Base-by-base conservation (phyloP, 1,140 invertebrate species). In the Solenopsis invicta region DNA sequence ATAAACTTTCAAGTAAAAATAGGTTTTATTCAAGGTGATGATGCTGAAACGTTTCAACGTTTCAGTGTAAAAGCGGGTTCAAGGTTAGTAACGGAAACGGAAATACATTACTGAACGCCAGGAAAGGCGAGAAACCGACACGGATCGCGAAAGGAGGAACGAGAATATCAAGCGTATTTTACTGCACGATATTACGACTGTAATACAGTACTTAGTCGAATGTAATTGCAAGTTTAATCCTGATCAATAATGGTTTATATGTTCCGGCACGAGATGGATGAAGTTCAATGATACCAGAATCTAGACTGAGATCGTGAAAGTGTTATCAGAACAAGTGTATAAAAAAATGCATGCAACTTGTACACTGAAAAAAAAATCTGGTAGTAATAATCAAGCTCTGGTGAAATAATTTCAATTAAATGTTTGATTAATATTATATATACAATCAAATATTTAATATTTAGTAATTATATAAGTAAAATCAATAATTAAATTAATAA, bases 1-100 rank as follows among this genome's bases (percentile, higher is more conserved):
- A 1, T 37, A 41, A 41, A 34, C n/a, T 78, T 34, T 54, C 34
- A 48, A 10, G n/a, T 72, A 21, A 12, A 64, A 77, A 62, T 72
- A 24, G n/a, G 4, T 50, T 12, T 52, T 72, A 37, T 78, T 29
- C 61, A 13, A 18, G 45, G n/a, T n/a, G 9, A 41, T 48, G 37
- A 64, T 52, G 66, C 16, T 59, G 77, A 86, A 56, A 29, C 21
- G 34, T 29, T 24, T 78, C 84, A 41, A 74, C 54, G 61, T 74
- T 74, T 16, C 24, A 10, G 4, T 16, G 10, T 48, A 62, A 81
- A 34, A 67, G 62, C 88, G 89, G 91, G 89, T 91, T 87, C 88
- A 90, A 92, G 85, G 87, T 56, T 61, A 86, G 71, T 66, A 64
- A 59, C 67, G 45, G 52, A 89, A 91, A 85, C 80, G 87, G 87